These are phyloP conservation scores for Trididemnum nubilum DNA, from an alignment of 23 tunicate species.

Conservation along the genomic window DNA sequence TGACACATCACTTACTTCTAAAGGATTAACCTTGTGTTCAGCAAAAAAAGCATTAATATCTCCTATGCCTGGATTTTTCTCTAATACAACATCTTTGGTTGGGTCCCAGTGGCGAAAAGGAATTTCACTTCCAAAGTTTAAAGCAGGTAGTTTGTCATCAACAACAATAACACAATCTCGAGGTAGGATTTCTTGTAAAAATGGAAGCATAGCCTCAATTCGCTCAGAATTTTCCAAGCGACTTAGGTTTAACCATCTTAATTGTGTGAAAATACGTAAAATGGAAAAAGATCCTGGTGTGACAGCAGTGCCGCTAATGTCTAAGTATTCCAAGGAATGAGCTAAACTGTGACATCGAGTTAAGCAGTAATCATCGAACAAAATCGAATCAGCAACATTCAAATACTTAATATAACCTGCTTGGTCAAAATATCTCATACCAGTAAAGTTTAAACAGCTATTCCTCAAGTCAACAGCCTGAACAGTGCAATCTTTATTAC, in stretches of 20 bases:
- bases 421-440: slow-evolving; percentile 34
- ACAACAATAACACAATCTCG: slow-evolving; percentile 54
- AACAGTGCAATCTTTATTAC: slow-evolving; percentile 48
- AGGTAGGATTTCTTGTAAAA: slow-evolving; percentile 60
- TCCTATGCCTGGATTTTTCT: slow-evolving; percentile 50
- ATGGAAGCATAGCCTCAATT: slow-evolving; percentile 47
- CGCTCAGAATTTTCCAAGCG: slow-evolving; percentile 41
- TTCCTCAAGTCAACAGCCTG: slow-evolving; percentile 65
- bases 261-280: slow-evolving; percentile 46
- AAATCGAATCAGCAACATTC: slow-evolving; percentile 54
- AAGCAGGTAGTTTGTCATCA: slow-evolving; percentile 49
- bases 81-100: slow-evolving; percentile 33
- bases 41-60: slow-evolving; percentile 8
- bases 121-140: slow-evolving; percentile 48
- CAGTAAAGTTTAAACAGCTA: slow-evolving; percentile 28
- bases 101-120: slow-evolving; percentile 47
- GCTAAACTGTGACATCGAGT: slow-evolving; percentile 39
- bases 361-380: slow-evolving; percentile 57
- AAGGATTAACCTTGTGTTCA: not conserved
- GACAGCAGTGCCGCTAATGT: slow-evolving; percentile 73
- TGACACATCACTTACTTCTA: slow-evolving; percentile 37
- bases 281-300: slow-evolving; percentile 46
- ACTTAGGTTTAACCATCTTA: slow-evolving; percentile 70
- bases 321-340: slow-evolving; percentile 70
- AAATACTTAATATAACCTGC: slow-evolving; percentile 51